A percentile compares a stretch with the other conserved stretches of the same genome.
Evolutionary conservation across 1,140 invertebrate species (phyloP).

Genomic region (Metaphire vulgaris): DNA sequence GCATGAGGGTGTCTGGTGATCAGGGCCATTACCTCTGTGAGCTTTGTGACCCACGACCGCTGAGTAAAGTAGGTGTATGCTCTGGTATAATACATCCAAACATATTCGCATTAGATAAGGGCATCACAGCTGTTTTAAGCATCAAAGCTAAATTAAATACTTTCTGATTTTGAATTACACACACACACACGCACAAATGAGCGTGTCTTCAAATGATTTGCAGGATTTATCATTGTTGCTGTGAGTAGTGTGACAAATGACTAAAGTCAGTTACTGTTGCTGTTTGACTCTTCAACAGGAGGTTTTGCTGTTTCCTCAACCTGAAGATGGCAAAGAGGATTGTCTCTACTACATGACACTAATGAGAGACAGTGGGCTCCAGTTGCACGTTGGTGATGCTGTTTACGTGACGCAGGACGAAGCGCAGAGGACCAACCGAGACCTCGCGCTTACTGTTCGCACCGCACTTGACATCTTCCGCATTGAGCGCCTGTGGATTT

Average conservation of each 20-base stretch:
- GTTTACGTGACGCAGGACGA: constrained; percentile 81
- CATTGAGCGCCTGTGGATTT: constrained; percentile 88
- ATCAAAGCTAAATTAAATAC: not conserved
- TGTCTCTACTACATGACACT: constrained; percentile 74
- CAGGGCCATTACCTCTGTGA: constrained; percentile 81
- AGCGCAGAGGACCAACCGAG: not conserved
- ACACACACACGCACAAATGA: not conserved
- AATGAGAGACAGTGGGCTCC: constrained; percentile 72
- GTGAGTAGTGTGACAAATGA: not conserved
- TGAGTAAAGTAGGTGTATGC: constrained; percentile 50
- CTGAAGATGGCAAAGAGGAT: constrained; percentile 56
- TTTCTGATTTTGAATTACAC: not conserved
- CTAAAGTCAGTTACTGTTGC: not conserved
- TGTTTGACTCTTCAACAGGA: constrained; percentile 56
- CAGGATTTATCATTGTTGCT: not conserved
- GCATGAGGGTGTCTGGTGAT: constrained; percentile 62
- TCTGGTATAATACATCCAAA: no score
- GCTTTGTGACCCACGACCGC: constrained; percentile 65
- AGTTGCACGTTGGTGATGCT: constrained; percentile 66
- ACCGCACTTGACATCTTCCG: constrained; percentile 88
- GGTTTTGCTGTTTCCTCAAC: constrained; percentile 75
- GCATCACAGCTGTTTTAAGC: no score
- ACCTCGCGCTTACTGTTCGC: constrained; percentile 47
- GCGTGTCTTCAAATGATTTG: not conserved
- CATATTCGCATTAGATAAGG: no score